Evolutionary conservation across 2,113 vertebrate genomes (phyloP), one percentile per base, ranked within the genome.

Genomic region (Grammomys dolichurus): DNA sequence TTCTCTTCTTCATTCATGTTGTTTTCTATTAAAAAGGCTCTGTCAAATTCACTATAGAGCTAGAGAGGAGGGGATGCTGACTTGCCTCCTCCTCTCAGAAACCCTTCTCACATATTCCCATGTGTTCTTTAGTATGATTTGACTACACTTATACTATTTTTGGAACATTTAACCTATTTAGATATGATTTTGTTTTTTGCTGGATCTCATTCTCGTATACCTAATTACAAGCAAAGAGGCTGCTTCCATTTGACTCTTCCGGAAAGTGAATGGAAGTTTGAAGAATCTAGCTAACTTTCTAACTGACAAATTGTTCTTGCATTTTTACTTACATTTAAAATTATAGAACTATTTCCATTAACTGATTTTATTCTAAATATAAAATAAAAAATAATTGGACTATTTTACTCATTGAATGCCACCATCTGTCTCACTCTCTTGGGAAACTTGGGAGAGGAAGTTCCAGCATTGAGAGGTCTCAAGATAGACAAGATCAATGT

Each of bases 191-290:
- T n/a, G 40, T 67, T 31, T 0, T 33, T 46, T 33, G 54, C 43
- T 19, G 56, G 0, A 0, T 2, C 0, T 0, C 20, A 56, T 76
- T 20, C 22, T 89, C 12, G 43, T 12, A 65, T 33, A 48, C 7
- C 14, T 43, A 65, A 81, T 82, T 40, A 0, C 11, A 40, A 65
- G 14, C 13, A 40, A 40, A 17, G 7, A 8, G 31, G 26, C 60
- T 85, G 24, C 1, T 85, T 20, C 40, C 40, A 65, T 12, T 31
- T 85, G 14, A 19, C 40, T 7, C 14, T 33, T 40, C 40, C 31
- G 2, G 8, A 9, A 46, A 85, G 4, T 46, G 26, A 46, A 33
- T 31, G 19, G 4, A 67, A 24, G 5, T 24, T 0, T 46, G 5
- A 87, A 28, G 19, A 11, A 69, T 67, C 40, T 20, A 5, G 46